These are phyloP conservation scores for Microdon myrmicae DNA, from an alignment of 2,888 invertebrate species.

Conservation along the genomic window DNA sequence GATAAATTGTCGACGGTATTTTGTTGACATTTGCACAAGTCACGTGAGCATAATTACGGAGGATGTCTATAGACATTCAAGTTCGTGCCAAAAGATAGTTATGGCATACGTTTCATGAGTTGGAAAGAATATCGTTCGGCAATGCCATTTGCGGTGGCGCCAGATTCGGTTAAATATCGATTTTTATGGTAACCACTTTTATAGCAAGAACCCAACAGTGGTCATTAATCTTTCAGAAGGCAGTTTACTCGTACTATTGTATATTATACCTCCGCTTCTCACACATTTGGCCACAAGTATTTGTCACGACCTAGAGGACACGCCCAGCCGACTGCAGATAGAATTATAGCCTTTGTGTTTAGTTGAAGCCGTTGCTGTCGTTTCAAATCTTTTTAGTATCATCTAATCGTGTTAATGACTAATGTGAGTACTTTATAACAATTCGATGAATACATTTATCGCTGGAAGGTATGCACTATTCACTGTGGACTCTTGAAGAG, in stretches of 20 bases:
- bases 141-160: constrained; percentile 48
- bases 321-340: no score
- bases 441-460: no score
- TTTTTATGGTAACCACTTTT: constrained; percentile 41
- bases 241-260: neutral
- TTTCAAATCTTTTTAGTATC: no score
- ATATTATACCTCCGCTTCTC: constrained; percentile 12
- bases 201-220: neutral
- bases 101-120: constrained; percentile 46
- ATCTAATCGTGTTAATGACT: no score
- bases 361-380: no score
- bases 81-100: constrained; percentile 40
- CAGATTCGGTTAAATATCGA: constrained; percentile 50
- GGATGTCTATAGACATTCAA: constrained; percentile 20
- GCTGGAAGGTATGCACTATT: constrained; percentile 17
- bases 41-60: constrained; percentile 47
- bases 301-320: constrained; percentile 16
- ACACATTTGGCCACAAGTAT: no score
- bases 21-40: constrained; percentile 50
- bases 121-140: constrained; percentile 30
- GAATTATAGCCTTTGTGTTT: no score
- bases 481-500: constrained; percentile 35
- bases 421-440: no score
- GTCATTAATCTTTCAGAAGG: constrained; percentile 3
- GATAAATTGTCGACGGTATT: constrained; percentile 49